Conservation (phyloP, 2,797 vertebrate species). For the Phrynocephalus vlangalii region DNA sequence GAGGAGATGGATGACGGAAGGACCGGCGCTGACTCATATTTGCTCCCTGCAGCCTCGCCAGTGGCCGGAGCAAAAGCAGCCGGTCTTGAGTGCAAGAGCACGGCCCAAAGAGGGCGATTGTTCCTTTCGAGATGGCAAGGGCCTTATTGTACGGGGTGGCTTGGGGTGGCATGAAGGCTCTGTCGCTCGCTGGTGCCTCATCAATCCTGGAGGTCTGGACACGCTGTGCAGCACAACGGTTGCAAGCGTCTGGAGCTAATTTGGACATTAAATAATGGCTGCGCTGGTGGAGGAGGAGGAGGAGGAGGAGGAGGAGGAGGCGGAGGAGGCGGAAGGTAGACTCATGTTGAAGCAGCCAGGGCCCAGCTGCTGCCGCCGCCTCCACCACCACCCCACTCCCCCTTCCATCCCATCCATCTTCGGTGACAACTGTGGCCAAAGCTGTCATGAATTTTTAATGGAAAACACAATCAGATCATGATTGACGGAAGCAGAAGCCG, state of each 20-base stretch:
- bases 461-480: conserved; percentile 19
- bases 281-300: no score
- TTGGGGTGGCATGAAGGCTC: background rate
- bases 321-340: no score
- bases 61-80: background rate
- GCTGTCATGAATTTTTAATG: conserved; percentile 15
- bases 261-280: background rate
- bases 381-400: no score
- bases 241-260: background rate
- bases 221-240: background rate
- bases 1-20: background rate
- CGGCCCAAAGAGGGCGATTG: background rate
- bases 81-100: background rate
- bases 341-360: background rate
- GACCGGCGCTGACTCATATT: background rate
- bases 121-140: background rate
- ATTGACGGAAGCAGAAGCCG: background rate
- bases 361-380: no score
- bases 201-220: background rate
- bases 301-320: background rate
- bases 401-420: background rate
- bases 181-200: no score
- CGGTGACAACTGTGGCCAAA: background rate
- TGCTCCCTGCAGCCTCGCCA: background rate
- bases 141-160: background rate